A percentile compares a stretch with the other conserved stretches of the same genome.
These are phyloP conservation scores for Dasypogon diadema DNA, from an alignment of 2,888 invertebrate species.

Conservation along the genomic window DNA sequence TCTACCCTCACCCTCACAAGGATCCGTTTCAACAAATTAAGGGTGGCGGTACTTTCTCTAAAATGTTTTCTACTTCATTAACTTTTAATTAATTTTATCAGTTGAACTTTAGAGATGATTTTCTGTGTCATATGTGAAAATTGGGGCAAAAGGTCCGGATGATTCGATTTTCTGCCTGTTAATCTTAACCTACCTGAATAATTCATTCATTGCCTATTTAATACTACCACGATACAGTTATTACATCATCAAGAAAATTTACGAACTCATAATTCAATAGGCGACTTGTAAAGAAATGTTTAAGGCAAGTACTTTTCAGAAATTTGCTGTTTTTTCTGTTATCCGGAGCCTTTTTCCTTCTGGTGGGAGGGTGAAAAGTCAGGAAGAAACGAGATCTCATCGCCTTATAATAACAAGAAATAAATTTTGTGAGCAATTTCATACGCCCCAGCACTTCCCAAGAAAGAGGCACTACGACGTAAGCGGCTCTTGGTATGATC, in stretches of 20 bases:
- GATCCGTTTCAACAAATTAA: slow-evolving; percentile 11
- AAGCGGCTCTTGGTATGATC: slow-evolving; percentile 5
- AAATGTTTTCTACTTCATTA: not conserved
- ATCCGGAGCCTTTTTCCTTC: not conserved
- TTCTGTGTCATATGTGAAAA: not conserved
- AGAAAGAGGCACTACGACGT: slow-evolving; percentile 26
- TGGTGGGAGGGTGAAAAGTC: slow-evolving; percentile 15
- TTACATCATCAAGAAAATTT: slow-evolving; percentile 55
- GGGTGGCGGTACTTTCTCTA: not conserved
- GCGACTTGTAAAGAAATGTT: not conserved
- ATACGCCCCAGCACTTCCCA: slow-evolving; percentile 50
- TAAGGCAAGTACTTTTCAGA: slow-evolving; percentile 1
- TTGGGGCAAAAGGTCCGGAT: no score
- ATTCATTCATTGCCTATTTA: slow-evolving; percentile 41
- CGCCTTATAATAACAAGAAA: slow-evolving; percentile 56
- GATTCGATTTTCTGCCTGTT: not conserved
- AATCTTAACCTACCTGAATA: slow-evolving; percentile 10
- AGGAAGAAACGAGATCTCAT: slow-evolving; percentile 51
- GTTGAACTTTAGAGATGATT: not conserved
- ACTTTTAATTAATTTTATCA: slow-evolving; percentile 43
- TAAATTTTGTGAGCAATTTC: slow-evolving; percentile 56
- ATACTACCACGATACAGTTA: slow-evolving; percentile 51
- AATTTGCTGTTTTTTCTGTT: not conserved
- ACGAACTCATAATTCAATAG: slow-evolving; percentile 54
- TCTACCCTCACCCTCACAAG: not conserved